Evolutionary conservation across 2,888 invertebrate genomes (phyloP).

Genomic region (Tetheella fluctuosa): DNA sequence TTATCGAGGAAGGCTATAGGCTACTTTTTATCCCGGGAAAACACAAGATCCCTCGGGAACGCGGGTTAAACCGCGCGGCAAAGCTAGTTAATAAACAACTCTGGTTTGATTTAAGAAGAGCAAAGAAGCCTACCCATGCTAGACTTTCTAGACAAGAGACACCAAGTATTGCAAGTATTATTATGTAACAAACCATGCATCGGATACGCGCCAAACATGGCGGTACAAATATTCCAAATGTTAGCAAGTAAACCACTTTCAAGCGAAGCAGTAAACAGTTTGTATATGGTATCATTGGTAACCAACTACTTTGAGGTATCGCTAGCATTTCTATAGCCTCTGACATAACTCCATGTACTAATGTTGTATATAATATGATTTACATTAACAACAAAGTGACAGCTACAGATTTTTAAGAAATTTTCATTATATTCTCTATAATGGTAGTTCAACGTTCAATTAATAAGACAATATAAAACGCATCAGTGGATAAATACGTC

Average conservation of each 20-base stretch:
- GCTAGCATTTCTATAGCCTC: neutral
- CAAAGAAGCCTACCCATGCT: neutral
- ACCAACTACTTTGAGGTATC: slow-evolving; percentile 2
- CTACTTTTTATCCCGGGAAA: too few relatives aligned
- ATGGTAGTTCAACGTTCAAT: neutral
- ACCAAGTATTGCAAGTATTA: neutral
- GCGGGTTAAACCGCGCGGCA: too few relatives aligned
- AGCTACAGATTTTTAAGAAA: too few relatives aligned
- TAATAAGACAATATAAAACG: neutral
- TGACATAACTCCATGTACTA: neutral
- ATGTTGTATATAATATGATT: neutral
- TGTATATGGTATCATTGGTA: slow-evolving; percentile 9
- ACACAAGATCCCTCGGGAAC: too few relatives aligned
- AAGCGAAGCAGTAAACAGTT: neutral
- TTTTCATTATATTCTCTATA: too few relatives aligned
- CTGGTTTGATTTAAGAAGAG: neutral
- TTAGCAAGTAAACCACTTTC: slow-evolving; percentile 10
- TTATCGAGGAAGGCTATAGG: too few relatives aligned
- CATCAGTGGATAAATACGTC: too few relatives aligned
- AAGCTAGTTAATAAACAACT: too few relatives aligned
- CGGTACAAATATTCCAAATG: slow-evolving; percentile 10
- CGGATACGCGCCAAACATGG: neutral
- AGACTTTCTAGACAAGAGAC: neutral
- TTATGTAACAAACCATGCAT: slow-evolving; percentile 7
- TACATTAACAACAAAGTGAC: neutral